These are phyloP conservation scores for Gymnobelideus leadbeateri DNA, from an alignment of 2,113 vertebrate genomes.

Conservation along the genomic window DNA sequence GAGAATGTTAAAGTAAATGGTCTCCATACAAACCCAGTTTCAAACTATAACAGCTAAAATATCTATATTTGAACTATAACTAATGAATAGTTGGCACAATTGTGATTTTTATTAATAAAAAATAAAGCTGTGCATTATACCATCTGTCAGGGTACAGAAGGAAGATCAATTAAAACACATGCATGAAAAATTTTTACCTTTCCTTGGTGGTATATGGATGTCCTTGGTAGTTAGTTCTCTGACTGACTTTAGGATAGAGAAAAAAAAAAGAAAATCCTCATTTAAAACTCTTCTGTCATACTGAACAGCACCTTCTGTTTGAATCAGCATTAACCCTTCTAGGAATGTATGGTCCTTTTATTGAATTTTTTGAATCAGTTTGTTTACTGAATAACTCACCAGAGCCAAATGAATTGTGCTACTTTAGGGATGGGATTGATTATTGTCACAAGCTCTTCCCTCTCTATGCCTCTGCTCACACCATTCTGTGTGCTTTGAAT, in stretches of 20 bases:
- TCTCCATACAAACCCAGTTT: neutral
- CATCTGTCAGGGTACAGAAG: neutral
- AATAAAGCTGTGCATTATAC: neutral
- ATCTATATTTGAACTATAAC: slow-evolving; percentile 46
- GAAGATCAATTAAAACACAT: neutral
- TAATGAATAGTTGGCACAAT: neutral
- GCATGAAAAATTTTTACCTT: neutral
- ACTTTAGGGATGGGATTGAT: neutral
- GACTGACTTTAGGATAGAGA: neutral
- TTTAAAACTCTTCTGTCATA: neutral
- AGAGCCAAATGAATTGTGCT: neutral
- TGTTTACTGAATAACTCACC: neutral
- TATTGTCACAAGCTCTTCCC: neutral
- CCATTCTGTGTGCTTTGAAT: neutral
- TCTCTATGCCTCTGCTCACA: neutral
- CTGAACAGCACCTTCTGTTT: neutral
- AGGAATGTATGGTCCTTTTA: neutral
- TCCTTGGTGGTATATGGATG: neutral
- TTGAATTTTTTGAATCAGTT: neutral
- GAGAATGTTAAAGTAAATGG: neutral
- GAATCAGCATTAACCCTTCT: neutral
- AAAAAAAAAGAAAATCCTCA: neutral
- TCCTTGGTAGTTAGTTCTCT: neutral
- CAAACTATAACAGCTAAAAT: neutral
- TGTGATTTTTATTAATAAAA: slow-evolving; percentile 13